Percentiles rank a stretch among this genome's conserved stretches.
Evolutionary conservation across 2,113 vertebrate species (phyloP).

Genomic region (Fregata magnificens): DNA sequence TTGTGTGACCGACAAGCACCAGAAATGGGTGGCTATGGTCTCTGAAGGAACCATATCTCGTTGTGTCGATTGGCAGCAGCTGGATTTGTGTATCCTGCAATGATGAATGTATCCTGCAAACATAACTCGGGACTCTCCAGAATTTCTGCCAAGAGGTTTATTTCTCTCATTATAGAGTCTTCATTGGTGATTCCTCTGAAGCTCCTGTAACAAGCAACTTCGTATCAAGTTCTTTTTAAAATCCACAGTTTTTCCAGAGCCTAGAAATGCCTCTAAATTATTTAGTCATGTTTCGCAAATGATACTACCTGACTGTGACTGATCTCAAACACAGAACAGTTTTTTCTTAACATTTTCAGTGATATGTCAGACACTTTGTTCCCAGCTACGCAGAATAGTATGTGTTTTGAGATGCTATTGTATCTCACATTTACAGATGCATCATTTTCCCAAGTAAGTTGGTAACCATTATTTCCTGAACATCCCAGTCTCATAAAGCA

Average conservation of each 20-base stretch:
- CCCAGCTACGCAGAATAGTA: fast-evolving
- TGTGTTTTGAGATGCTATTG: background rate
- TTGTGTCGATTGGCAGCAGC: constrained; percentile 82
- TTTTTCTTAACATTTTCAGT: background rate
- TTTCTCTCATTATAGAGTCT: constrained; percentile 79
- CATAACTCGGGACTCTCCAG: constrained; percentile 75
- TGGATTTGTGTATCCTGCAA: constrained; percentile 89
- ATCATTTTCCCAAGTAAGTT: background rate
- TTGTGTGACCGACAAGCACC: background rate
- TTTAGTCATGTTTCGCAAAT: background rate
- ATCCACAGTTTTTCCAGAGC: background rate
- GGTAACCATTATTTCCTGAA: background rate
- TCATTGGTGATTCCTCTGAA: constrained; percentile 86
- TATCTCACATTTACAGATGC: background rate
- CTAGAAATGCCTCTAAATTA: background rate
- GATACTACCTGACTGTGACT: background rate
- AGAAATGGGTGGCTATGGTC: constrained; percentile 30
- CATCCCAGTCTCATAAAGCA: background rate
- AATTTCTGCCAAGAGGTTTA: constrained; percentile 74
- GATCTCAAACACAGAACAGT: too few species aligned
- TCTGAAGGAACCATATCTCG: constrained; percentile 89
- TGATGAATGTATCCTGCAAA: constrained; percentile 80
- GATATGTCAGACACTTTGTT: fast-evolving
- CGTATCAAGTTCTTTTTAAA: background rate
- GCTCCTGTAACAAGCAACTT: constrained; percentile 56